Conservation (phyloP, 2,113 vertebrate species). For the Lonchura striata region DNA sequence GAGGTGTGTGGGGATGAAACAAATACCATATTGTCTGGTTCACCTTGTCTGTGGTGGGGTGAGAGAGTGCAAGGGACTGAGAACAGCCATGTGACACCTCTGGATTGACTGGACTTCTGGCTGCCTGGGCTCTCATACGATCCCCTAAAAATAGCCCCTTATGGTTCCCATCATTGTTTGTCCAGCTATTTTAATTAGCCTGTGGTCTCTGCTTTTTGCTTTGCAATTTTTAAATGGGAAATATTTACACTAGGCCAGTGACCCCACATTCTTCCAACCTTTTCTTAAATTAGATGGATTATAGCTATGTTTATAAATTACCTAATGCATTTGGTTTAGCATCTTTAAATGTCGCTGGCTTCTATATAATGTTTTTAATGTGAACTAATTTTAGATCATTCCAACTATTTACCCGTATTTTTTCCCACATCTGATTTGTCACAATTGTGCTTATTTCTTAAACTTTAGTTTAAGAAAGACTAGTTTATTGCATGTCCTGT, state of each 20-base stretch:
- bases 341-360: not conserved
- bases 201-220: not conserved
- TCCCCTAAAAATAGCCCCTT: slow-evolving; percentile 56
- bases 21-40: not conserved
- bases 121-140: slow-evolving; percentile 27
- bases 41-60: not conserved
- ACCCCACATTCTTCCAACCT: not conserved
- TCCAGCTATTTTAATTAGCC: slow-evolving; percentile 52
- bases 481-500: not conserved
- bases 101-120: not conserved
- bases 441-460: not conserved
- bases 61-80: not conserved
- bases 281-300: not conserved
- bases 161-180: slow-evolving; percentile 11
- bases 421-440: not conserved
- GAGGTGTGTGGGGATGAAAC: not conserved
- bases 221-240: slow-evolving; percentile 36
- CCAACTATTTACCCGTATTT: not conserved
- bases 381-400: not conserved
- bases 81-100: slow-evolving; percentile 32
- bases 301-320: slow-evolving; percentile 13
- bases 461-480: not conserved
- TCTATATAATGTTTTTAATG: not conserved
- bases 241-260: not conserved
- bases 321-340: not conserved